phyloP scores from a whole-genome alignment of 2,888 invertebrate genomes.

The Caenorhabditis sp. region DNA sequence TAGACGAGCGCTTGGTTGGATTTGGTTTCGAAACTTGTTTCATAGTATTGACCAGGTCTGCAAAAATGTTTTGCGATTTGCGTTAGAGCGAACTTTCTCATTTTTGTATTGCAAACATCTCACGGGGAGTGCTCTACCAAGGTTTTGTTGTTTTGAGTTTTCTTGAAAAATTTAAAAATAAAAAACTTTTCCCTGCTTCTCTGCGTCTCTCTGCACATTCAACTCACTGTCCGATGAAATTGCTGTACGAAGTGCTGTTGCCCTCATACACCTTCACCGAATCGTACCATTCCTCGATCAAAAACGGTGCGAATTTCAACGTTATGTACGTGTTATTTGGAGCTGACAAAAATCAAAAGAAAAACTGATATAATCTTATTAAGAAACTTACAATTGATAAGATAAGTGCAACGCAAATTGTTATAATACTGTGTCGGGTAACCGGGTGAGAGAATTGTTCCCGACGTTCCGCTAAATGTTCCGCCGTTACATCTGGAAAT shows the following conservation, averaged over 20 bases:
- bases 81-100: no score
- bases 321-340: slow-evolving; percentile 83
- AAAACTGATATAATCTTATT: no score
- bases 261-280: slow-evolving; percentile 78
- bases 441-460: slow-evolving; percentile 22
- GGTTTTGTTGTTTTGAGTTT: no score
- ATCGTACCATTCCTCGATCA: slow-evolving; percentile 97
- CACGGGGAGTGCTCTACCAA: no score
- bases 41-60: background rate
- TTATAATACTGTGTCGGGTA: slow-evolving; percentile 38
- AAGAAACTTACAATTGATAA: slow-evolving; percentile 13
- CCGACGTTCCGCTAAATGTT: slow-evolving; percentile 19
- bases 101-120: no score
- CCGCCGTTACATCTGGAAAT: slow-evolving; percentile 13
- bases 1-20: background rate
- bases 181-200: no score
- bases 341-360: slow-evolving; percentile 18
- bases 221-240: background rate
- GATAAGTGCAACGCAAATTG: slow-evolving; percentile 26
- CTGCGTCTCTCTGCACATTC: no score
- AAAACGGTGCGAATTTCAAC: slow-evolving; percentile 95
- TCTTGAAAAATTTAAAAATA: no score
- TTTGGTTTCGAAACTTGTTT: background rate
- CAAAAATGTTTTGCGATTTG: background rate
- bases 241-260: background rate